Evolutionary conservation across 2,888 invertebrate species (phyloP), one percentile per base, ranked within the genome.

Genomic region (Drosophila nr. medialis): DNA sequence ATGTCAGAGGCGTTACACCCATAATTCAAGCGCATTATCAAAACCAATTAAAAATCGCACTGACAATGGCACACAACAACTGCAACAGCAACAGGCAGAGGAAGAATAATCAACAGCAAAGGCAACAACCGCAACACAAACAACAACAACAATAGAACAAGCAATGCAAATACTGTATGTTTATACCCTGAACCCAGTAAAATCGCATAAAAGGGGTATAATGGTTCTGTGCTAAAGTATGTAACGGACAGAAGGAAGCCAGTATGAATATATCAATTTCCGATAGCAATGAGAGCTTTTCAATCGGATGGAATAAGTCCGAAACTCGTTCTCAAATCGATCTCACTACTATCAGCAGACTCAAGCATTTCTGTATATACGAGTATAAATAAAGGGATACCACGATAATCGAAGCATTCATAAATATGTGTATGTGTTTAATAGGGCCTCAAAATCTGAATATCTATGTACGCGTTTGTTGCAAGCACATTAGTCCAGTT

Each of bases 11-110:
- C 83, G 67, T 67, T 75, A 62, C 72, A 64, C 69, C 60, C 70
- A 89, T 86, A 79, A 86, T 65, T 77, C 85, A 90, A 64, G 75
- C 71, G 78, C 74, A 89, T 89, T 89, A 82, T 90, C 90, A 85
- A 74, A 80, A 72, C 58, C 87, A 89, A 87, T 87, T 89, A 85
- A 90, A 74, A 73, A 66, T 42, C 80, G 83, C 83, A 84, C 50
- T 72, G 64, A 54, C 69, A 75, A 73, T 56, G 53, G 49, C 72
- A 68, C 53, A 58, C 49, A 69, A 60, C 32, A 64, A 49, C 51
- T 51, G 1, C 1, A 29, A 42, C 50, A 53, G 4, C 29, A 40
- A 18, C 24, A 54, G 11, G 2, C 24, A 8, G 48, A 56, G 34
- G 15, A 40, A 29, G 24, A 51, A 48, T 40, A 48, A 18, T 15